Conservation (phyloP, 2,888 invertebrate genomes). For the Papilio protenor region DNA sequence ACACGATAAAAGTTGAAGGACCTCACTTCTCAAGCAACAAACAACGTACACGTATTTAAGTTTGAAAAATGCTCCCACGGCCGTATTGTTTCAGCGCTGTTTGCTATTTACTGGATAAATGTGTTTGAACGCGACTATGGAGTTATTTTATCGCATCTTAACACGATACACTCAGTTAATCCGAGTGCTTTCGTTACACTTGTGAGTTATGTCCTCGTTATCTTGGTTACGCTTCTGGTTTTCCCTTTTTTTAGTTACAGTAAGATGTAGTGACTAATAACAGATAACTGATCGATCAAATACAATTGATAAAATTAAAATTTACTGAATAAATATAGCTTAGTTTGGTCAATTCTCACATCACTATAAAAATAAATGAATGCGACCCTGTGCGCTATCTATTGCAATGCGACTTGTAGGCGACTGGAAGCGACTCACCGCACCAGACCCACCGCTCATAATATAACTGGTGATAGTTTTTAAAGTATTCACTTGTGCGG, state of each 20-base stretch:
- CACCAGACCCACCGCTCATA: not conserved
- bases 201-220: not conserved
- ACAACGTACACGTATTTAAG: constrained; percentile 8
- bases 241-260: not conserved
- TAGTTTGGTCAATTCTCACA: not conserved
- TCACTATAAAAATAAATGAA: not conserved
- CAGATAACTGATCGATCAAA: not conserved
- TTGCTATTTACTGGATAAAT: not conserved
- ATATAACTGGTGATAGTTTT: not conserved
- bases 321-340: not conserved
- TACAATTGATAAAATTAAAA: not conserved
- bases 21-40: constrained; percentile 2
- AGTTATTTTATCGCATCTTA: not conserved
- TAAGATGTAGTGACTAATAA: not conserved
- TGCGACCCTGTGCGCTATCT: not conserved
- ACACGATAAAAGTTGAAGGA: constrained; percentile 19
- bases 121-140: not conserved
- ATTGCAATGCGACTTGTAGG: not conserved
- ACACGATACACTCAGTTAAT: not conserved
- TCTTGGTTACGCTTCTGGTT: not conserved
- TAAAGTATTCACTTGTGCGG: not conserved
- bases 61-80: constrained; percentile 6
- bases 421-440: not conserved
- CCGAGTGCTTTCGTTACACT: not conserved
- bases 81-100: not conserved